phyloP scores from a whole-genome alignment of 2,797 vertebrate genomes.

The Acestrorhynchus altus region DNA sequence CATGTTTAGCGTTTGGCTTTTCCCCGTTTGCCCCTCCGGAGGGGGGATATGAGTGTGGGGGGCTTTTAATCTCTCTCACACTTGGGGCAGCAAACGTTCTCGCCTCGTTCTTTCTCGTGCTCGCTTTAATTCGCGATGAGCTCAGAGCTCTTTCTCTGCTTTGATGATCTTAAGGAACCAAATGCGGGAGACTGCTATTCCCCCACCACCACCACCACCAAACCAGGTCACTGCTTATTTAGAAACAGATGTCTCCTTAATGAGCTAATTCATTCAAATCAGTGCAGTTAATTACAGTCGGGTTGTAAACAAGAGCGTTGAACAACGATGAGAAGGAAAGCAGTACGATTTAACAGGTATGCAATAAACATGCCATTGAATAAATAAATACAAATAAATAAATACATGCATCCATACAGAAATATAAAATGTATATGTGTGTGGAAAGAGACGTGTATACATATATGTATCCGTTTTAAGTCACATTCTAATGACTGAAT shows the following conservation, averaged over 20 bases:
- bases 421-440: too few species aligned
- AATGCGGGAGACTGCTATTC: conserved; percentile 51
- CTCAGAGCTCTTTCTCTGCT: conserved; percentile 8
- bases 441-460: too few species aligned
- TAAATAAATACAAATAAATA: too few species aligned
- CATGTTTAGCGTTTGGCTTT: conserved; percentile 59
- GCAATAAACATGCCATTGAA: too few species aligned
- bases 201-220: background rate
- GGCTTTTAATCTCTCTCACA: conserved; percentile 55
- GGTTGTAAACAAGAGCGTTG: background rate
- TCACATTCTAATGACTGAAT: too few species aligned
- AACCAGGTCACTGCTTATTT: conserved; percentile 42
- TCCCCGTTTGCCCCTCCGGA: conserved; percentile 65
- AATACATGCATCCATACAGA: too few species aligned
- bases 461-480: too few species aligned
- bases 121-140: conserved; percentile 70
- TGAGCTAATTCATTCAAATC: conserved; percentile 29
- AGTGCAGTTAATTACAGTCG: conserved; percentile 23
- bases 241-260: conserved; percentile 57
- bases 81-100: conserved; percentile 62
- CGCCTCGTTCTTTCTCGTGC: conserved; percentile 45
- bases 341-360: too few species aligned
- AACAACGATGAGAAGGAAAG: too few species aligned
- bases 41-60: background rate
- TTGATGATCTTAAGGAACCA: conserved; percentile 60